phyloP scores from a whole-genome alignment of 1,140 invertebrate genomes.

The Anagrus nilaparvatae region DNA sequence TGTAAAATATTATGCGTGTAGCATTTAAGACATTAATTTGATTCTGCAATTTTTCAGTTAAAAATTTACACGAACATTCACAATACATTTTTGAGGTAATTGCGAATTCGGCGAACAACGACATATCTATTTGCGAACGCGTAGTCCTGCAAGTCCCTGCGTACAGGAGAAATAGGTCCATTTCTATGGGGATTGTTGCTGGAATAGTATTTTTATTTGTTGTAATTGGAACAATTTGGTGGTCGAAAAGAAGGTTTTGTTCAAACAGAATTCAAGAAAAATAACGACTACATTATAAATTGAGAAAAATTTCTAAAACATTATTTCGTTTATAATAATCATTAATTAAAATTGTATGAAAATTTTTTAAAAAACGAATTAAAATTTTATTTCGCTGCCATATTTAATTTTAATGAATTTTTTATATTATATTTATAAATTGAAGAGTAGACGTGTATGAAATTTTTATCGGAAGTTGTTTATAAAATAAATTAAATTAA shows the following conservation, averaged over 20 bases:
- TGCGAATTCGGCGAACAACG: constrained; percentile 46
- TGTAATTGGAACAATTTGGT: constrained; percentile 48
- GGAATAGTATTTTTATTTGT: constrained; percentile 49
- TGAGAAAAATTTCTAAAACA: background rate
- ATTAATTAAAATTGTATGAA: background rate
- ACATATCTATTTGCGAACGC: constrained; percentile 45
- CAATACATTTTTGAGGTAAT: constrained; percentile 57
- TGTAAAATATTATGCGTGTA: too few species aligned
- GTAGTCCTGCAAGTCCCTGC: constrained; percentile 49
- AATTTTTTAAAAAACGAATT: background rate
- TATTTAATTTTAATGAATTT: too few species aligned
- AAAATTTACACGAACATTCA: constrained; percentile 52
- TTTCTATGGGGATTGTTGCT: constrained; percentile 50
- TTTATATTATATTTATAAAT: too few species aligned
- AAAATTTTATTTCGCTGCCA: too few species aligned
- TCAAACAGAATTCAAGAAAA: constrained; percentile 26
- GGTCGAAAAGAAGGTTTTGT: constrained; percentile 44
- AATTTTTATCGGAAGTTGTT: too few species aligned
- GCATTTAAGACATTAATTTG: too few species aligned
- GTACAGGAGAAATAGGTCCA: constrained; percentile 48
- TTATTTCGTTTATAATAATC: too few species aligned
- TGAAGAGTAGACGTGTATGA: too few species aligned
- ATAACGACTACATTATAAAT: too few species aligned
- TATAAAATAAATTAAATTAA: too few species aligned
- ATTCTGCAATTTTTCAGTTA: constrained; percentile 40